Conservation (phyloP, 2,113 vertebrate species). For the Cepphus grylle region DNA sequence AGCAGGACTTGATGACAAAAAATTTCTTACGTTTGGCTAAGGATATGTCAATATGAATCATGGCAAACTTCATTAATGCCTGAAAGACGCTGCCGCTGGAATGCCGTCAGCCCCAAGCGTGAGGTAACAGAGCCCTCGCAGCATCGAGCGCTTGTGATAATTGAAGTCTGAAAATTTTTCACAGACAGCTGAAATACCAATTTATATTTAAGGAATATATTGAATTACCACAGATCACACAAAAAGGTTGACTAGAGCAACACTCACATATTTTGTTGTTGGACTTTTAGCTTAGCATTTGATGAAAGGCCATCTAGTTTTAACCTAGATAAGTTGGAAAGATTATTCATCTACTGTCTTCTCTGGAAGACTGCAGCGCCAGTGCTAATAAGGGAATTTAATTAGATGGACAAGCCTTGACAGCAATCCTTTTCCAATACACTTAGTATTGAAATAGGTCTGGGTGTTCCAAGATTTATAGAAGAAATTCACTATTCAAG, state of each 20-base stretch:
- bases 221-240: background rate
- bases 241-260: background rate
- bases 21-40: background rate
- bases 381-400: constrained; percentile 47
- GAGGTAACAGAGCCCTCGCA: background rate
- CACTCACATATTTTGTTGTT: background rate
- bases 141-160: background rate
- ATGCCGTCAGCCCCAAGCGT: background rate
- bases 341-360: constrained; percentile 21
- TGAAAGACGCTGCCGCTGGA: background rate
- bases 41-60: background rate
- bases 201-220: background rate
- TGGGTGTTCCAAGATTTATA: background rate
- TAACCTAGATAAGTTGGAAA: background rate
- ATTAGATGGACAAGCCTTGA: constrained; percentile 52
- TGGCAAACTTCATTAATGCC: background rate
- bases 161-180: background rate
- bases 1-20: background rate
- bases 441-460: constrained; percentile 48
- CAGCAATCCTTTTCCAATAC: constrained; percentile 46
- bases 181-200: background rate
- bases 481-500: background rate
- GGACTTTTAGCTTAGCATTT: background rate
- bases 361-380: background rate
- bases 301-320: background rate